phyloP scores from a whole-genome alignment of 2,797 vertebrate genomes.

The Brachymystax lenok region DNA sequence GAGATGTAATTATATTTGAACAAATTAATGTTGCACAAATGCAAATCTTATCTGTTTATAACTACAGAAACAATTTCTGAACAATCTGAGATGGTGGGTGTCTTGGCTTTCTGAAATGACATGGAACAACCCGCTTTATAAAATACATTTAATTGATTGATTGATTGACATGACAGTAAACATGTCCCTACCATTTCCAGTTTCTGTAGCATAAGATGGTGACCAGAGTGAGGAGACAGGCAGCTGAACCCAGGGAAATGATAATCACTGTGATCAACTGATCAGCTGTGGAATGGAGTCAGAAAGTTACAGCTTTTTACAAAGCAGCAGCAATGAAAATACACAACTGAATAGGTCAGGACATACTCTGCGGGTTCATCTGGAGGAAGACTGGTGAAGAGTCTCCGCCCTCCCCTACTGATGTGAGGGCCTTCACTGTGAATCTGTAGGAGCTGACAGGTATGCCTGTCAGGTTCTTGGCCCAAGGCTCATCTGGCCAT shows the following conservation, averaged over 20 bases:
- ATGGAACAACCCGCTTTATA: no score
- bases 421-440: constrained; percentile 56
- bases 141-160: no score
- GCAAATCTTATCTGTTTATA: no score
- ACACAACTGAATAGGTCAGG: not conserved
- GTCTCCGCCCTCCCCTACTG: constrained; percentile 49
- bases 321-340: not conserved
- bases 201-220: constrained; percentile 81
- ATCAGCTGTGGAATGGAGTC: constrained; percentile 61
- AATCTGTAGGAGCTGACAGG: constrained; percentile 45
- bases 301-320: constrained; percentile 4
- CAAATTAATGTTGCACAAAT: no score
- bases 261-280: constrained; percentile 71
- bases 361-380: constrained; percentile 28
- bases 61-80: no score
- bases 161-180: not conserved
- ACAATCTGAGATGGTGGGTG: no score
- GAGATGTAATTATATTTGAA: no score
- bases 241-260: constrained; percentile 67
- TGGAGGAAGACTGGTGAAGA: fast-evolving
- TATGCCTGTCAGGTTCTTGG: constrained; percentile 49
- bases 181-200: constrained; percentile 76
- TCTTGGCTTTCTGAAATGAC: no score
- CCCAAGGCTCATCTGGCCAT: constrained; percentile 23
- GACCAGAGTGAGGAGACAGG: constrained; percentile 68